Percentiles rank a stretch among this genome's conserved stretches.
Evolutionary conservation across 2,113 vertebrate species (phyloP).

Genomic region (Bostrychus sinensis): DNA sequence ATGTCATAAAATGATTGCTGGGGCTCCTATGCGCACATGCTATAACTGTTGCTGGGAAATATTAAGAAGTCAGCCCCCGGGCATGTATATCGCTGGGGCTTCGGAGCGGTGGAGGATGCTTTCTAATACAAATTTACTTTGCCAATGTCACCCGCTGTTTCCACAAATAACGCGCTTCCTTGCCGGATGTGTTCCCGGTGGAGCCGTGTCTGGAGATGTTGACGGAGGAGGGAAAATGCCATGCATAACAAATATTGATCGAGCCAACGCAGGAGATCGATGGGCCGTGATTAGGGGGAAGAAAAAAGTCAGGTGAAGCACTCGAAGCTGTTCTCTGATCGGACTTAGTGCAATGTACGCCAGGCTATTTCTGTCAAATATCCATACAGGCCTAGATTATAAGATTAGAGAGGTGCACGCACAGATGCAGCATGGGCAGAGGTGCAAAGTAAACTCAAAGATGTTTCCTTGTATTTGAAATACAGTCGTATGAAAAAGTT

Average conservation of each 20-base stretch:
- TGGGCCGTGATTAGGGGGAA: conserved; percentile 41
- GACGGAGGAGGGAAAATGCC: conserved; percentile 4
- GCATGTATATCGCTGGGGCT: background rate
- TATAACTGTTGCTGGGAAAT: background rate
- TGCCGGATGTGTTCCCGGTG: conserved; percentile 3
- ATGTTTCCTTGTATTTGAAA: too few relatives aligned
- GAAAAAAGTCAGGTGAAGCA: conserved; percentile 49
- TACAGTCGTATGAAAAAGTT: too few relatives aligned
- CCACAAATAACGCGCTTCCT: background rate
- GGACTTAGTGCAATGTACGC: background rate
- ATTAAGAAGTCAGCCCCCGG: conserved; percentile 4
- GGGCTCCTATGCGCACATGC: background rate
- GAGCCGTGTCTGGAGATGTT: background rate
- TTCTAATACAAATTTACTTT: conserved; percentile 12
- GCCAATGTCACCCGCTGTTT: conserved; percentile 4
- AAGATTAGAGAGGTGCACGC: conserved; percentile 3
- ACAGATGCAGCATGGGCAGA: conserved; percentile 28
- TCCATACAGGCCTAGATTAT: background rate
- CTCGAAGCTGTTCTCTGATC: conserved; percentile 3
- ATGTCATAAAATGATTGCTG: conserved; percentile 3
- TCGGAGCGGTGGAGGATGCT: background rate
- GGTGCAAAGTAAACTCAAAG: too few relatives aligned
- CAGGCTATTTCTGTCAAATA: conserved; percentile 26
- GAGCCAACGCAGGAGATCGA: background rate
- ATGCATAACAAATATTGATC: background rate